phyloP scores from a whole-genome alignment of 2,797 vertebrate genomes.

The Sebastes hubbsi region DNA sequence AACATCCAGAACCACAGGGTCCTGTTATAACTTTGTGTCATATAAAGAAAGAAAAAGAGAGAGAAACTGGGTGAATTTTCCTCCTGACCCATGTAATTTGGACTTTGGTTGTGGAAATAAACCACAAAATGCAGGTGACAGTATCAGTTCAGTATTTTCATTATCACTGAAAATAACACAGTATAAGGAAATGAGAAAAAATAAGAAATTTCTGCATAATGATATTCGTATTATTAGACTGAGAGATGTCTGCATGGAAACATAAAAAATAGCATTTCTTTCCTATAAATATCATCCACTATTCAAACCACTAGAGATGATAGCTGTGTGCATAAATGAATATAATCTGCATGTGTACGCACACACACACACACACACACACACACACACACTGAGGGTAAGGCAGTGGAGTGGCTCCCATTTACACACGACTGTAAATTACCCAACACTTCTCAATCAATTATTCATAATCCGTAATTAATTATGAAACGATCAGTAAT shows the following conservation, averaged over 20 bases:
- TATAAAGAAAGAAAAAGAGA: neutral
- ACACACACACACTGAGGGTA: slow-evolving; percentile 10
- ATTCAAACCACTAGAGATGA: slow-evolving; percentile 11
- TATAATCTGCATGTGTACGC: slow-evolving; percentile 26
- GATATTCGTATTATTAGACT: neutral
- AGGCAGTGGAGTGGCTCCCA: slow-evolving; percentile 64
- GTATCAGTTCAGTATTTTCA: neutral
- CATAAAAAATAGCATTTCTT: neutral
- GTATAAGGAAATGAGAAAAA: neutral
- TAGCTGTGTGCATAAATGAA: slow-evolving; percentile 44
- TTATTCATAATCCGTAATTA: slow-evolving; percentile 84
- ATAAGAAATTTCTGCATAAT: neutral
- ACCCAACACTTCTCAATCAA: slow-evolving; percentile 80
- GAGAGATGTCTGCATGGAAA: neutral
- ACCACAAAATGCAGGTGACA: neutral
- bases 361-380: slow-evolving; percentile 11
- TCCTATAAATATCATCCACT: neutral
- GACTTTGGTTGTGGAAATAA: neutral
- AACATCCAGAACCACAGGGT: slow-evolving; percentile 23
- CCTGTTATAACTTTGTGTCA: slow-evolving; percentile 25
- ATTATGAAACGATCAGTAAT: slow-evolving; percentile 86
- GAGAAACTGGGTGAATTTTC: neutral
- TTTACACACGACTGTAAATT: slow-evolving; percentile 83
- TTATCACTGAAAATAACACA: neutral
- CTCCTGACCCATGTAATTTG: neutral